phyloP scores from a whole-genome alignment of 2,113 vertebrate genomes.

The Lichenostomus cassidix region DNA sequence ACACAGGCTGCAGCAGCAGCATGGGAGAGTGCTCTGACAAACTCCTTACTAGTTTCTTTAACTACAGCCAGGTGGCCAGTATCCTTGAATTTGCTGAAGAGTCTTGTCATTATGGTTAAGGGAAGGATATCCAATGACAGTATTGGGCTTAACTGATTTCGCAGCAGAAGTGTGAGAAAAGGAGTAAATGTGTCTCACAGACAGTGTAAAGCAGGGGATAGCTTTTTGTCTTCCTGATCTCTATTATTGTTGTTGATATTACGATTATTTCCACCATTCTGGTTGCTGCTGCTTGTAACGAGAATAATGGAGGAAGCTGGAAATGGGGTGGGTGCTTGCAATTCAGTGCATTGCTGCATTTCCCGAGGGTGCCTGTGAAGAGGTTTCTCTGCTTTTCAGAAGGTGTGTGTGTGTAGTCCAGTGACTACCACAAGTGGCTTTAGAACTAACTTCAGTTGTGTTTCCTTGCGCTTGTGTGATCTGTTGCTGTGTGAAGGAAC shows the following conservation, averaged over 20 bases:
- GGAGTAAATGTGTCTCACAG: background rate
- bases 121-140: background rate
- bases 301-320: background rate
- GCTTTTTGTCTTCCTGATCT: background rate
- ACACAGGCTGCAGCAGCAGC: background rate
- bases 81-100: background rate
- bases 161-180: background rate
- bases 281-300: background rate
- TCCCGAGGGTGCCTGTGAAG: fast-evolving
- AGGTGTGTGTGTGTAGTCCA: too few relatives aligned
- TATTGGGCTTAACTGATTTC: background rate
- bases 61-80: background rate
- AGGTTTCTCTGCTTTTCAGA: background rate
- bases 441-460: fast-evolving
- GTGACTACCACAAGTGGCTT: background rate
- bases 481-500: background rate
- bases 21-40: background rate
- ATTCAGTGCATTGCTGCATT: background rate
- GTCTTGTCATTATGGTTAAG: background rate
- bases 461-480: background rate
- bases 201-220: fast-evolving
- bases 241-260: background rate
- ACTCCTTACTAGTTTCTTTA: background rate
- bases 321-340: background rate
- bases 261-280: background rate